A percentile compares a stretch with the other conserved stretches of the same genome.
These are phyloP conservation scores for Melanotaenia boesemani DNA, from an alignment of 2,797 vertebrate species.

Conservation along the genomic window DNA sequence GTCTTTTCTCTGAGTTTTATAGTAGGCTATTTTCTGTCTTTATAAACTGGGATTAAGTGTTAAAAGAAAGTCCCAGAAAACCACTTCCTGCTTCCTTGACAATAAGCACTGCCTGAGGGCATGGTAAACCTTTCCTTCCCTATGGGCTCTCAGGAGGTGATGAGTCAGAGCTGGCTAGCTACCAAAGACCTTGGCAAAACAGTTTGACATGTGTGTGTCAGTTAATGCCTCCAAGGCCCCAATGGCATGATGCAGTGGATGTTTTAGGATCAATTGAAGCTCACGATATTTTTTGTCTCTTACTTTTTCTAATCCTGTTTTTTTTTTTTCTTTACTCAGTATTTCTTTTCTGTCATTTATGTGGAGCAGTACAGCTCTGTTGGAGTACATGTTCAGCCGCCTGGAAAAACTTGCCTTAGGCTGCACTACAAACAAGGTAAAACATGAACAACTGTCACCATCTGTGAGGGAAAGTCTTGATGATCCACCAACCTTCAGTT, in stretches of 20 bases:
- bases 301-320: not conserved
- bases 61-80: conserved; percentile 14
- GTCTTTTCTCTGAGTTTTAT: not conserved
- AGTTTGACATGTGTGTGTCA: conserved; percentile 16
- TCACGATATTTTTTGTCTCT: conserved; percentile 13
- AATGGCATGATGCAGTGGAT: conserved; percentile 5
- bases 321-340: not conserved
- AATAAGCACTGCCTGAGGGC: conserved; percentile 11
- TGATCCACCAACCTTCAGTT: not conserved
- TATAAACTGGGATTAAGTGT: conserved; percentile 8
- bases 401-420: not conserved
- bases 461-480: not conserved
- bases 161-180: conserved; percentile 4
- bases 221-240: conserved; percentile 17
- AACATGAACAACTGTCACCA: not conserved
- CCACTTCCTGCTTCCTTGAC: conserved; percentile 17
- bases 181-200: conserved; percentile 10
- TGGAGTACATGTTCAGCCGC: not conserved
- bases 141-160: conserved; percentile 12
- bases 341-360: not conserved
- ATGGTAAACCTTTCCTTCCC: conserved; percentile 22
- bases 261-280: conserved; percentile 9
- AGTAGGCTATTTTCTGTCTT: conserved; percentile 4
- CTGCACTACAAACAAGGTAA: not conserved
- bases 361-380: not conserved